Base-by-base conservation (phyloP, 2,888 invertebrate genomes). In the Apodemia duryi region DNA sequence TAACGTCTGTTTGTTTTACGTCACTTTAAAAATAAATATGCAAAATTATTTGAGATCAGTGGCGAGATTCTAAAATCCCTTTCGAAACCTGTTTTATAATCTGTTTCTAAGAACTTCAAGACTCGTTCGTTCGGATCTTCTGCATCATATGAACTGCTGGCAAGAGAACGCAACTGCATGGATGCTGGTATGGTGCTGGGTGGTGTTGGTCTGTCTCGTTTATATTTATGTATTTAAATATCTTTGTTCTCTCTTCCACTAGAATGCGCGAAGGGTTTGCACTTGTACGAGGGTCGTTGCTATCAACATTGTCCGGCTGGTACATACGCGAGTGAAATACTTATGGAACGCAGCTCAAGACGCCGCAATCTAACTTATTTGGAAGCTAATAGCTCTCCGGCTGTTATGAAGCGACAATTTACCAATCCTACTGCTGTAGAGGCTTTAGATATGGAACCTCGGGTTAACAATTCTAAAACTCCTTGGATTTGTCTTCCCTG, bases 221-320 rank as follows among this genome's bases (percentile, higher is more conserved):
- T 71, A 72, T 81, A 74, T 77, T 71, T 78, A 74, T 83, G 75
- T 82, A 82, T 81, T 85, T 81, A 85, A 84, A 83, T 71, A 73
- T 76, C 70, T 83, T 74, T 91, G 82, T 87, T 85, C 86, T 91
- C 77, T 85, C 82, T 85, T 85, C 81, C 92, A 93, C 75, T 94
- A 96, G 95, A 94, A 83, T 96, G 96, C 88, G 85, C 86, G 76
- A 88, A 90, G 77, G 93, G 93, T 77, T 92, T 93, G 80, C 93
- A 93, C 81, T 91, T 94, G 77, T 92, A 92, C 85, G 88, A 93
- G 75, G 94, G 94, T 69, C 85, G 85, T 75, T 96, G 96, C 86
- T 86, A 93, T 75, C 77, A 81, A 65, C 82, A 81, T 68, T 96
- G 96, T 81, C 94, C 94, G 57, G 84, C 77, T 65, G 85, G 86